A percentile compares a stretch with the other conserved stretches of the same genome.
Evolutionary conservation across 2,888 invertebrate genomes (phyloP).

Genomic region (Standfussiana lucernea): DNA sequence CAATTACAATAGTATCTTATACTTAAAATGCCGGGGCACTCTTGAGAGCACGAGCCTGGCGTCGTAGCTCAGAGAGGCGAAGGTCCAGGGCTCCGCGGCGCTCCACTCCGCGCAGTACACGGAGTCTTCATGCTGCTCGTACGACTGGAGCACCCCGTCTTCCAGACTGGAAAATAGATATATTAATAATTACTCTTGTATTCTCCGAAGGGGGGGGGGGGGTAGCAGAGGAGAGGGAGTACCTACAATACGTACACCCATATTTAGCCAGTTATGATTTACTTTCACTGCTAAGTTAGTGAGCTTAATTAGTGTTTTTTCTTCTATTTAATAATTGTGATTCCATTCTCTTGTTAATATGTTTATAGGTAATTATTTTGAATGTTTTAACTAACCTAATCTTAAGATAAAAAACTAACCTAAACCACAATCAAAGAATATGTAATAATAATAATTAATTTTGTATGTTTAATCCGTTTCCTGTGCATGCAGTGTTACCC

Average conservation of each 20-base stretch:
- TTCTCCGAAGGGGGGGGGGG: neutral
- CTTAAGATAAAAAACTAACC: no score
- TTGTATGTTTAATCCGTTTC: no score
- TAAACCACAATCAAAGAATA: no score
- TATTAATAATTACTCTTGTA: neutral
- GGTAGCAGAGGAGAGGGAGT: neutral
- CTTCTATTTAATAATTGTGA: no score
- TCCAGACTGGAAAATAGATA: slow-evolving; percentile 88
- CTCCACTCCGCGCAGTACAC: slow-evolving; percentile 99
- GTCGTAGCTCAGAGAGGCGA: slow-evolving; percentile 99
- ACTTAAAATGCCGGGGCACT: slow-evolving; percentile 98
- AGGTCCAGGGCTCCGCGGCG: slow-evolving; percentile 99
- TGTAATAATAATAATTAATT: no score
- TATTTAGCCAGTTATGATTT: neutral
- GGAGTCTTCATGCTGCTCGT: slow-evolving; percentile 99
- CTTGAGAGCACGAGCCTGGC: slow-evolving; percentile 97
- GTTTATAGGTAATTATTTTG: no score
- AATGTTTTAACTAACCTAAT: no score
- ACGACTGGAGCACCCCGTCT: slow-evolving; percentile 97
- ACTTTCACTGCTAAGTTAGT: no score
- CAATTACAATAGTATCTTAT: slow-evolving; percentile 95
- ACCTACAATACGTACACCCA: neutral
- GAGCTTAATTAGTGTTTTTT: no score
- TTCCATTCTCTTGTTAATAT: no score
- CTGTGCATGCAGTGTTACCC: no score